Conservation (phyloP, 2,888 invertebrate species). For the Andricus quercusramuli region DNA sequence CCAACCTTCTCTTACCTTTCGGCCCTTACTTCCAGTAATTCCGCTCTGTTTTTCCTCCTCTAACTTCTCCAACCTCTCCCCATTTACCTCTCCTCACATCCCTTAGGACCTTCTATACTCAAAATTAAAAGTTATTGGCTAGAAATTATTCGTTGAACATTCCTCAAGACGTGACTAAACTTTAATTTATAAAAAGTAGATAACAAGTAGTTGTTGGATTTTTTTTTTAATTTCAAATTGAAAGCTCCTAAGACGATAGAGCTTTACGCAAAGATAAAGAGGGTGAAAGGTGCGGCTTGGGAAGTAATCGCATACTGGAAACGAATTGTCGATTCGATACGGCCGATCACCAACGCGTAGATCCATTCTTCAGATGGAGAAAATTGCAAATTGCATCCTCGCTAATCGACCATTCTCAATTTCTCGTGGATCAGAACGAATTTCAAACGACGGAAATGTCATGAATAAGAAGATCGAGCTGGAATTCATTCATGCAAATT, state of each 20-base stretch:
- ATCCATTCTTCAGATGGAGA: neutral
- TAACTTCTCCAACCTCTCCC: too few species aligned
- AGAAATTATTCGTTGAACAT: too few species aligned
- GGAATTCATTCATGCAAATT: constrained; percentile 4
- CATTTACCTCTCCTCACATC: too few species aligned
- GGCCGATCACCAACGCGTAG: constrained; percentile 14
- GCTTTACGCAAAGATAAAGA: constrained; percentile 13
- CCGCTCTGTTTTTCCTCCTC: too few species aligned
- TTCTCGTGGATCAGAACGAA: constrained; percentile 22
- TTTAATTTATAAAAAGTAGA: too few species aligned
- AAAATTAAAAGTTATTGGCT: too few species aligned
- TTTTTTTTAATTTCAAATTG: constrained; percentile 5
- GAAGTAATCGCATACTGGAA: neutral
- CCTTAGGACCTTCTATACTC: too few species aligned
- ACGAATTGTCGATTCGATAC: constrained; percentile 30
- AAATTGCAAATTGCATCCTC: constrained; percentile 32
- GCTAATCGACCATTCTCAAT: constrained; percentile 17
- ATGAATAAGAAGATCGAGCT: constrained; percentile 9
- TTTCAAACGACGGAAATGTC: constrained; percentile 4
- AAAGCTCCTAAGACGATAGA: constrained; percentile 10
- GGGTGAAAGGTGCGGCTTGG: neutral
- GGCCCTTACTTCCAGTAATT: too few species aligned
- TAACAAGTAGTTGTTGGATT: too few species aligned
- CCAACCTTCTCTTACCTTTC: too few species aligned
- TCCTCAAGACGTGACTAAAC: too few species aligned